phyloP scores from a whole-genome alignment of 2,797 vertebrate species.

The Pipistrellus kuhlii region DNA sequence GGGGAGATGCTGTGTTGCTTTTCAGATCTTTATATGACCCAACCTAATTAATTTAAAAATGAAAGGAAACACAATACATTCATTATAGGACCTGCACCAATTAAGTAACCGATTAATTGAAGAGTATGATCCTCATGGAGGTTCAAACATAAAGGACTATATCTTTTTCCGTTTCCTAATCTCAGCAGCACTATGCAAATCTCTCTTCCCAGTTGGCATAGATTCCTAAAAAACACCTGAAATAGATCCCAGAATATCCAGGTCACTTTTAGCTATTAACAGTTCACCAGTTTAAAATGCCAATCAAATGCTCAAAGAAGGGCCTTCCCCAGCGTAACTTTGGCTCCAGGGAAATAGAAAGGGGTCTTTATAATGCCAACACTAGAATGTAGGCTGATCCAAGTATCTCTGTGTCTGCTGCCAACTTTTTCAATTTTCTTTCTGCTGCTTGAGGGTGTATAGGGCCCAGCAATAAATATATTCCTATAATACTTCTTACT shows the following conservation, averaged over 20 bases:
- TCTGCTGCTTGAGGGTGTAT: not conserved
- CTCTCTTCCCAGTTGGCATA: conserved; percentile 25
- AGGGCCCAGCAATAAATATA: not conserved
- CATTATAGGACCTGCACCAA: conserved; percentile 3
- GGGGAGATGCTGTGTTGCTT: not conserved
- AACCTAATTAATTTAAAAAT: conserved; percentile 67
- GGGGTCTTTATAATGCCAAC: not conserved
- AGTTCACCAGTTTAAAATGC: conserved; percentile 37
- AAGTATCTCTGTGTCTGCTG: not conserved
- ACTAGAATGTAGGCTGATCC: not conserved
- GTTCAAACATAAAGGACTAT: conserved; percentile 19
- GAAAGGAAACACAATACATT: conserved; percentile 52
- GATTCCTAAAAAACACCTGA: conserved; percentile 58
- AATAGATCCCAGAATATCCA: conserved; percentile 54
- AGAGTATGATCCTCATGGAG: not conserved
- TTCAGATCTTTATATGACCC: conserved; percentile 26
- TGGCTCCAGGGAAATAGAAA: not conserved
- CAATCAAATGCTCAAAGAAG: not conserved
- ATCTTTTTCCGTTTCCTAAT: conserved; percentile 47
- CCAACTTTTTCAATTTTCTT: not conserved
- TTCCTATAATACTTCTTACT: not conserved
- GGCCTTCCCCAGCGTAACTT: not conserved
- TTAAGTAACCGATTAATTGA: conserved; percentile 54
- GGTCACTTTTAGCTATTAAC: conserved; percentile 55
- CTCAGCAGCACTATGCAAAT: conserved; percentile 42